Percentiles rank a stretch among this genome's conserved stretches.
These are phyloP conservation scores for Ophiodon elongatus DNA, from an alignment of 2,113 vertebrate genomes.

Conservation along the genomic window DNA sequence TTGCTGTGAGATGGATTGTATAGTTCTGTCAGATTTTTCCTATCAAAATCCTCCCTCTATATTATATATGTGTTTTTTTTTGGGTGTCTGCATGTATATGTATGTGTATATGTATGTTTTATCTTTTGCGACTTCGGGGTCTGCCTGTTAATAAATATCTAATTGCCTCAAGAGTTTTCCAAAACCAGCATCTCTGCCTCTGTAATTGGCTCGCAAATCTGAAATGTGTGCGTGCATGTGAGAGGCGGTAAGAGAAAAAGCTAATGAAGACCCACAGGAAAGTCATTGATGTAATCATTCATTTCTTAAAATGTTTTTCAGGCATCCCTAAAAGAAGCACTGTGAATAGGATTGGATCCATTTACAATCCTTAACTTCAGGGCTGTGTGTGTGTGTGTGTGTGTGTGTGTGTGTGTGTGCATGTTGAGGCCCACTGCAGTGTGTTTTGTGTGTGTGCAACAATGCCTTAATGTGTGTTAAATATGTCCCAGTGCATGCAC, in stretches of 20 bases:
- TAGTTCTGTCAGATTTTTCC: not conserved
- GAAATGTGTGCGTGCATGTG: slow-evolving; percentile 19
- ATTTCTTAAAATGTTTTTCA: slow-evolving; percentile 48
- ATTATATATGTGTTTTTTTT: not conserved
- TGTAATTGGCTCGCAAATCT: slow-evolving; percentile 58
- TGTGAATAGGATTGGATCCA: slow-evolving; percentile 31
- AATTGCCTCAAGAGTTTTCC: slow-evolving; percentile 54
- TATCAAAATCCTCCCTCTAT: not conserved
- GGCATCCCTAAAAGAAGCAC: slow-evolving; percentile 35
- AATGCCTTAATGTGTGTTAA: not conserved
- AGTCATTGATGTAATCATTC: slow-evolving; percentile 61
- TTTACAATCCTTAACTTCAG: slow-evolving; percentile 31
- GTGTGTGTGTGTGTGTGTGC: not conserved
- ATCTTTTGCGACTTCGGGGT: slow-evolving; percentile 33
- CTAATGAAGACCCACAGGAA: slow-evolving; percentile 60
- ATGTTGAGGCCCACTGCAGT: not conserved
- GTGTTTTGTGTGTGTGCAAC: not conserved
- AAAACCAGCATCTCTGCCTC: slow-evolving; percentile 33
- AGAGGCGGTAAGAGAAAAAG: slow-evolving; percentile 17
- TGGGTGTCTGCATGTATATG: not conserved
- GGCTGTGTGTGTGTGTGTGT: not conserved
- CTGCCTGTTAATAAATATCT: slow-evolving; percentile 54
- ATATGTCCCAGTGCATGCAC: not conserved
- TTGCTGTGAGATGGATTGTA: not conserved
- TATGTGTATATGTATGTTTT: slow-evolving; percentile 8